phyloP scores from a whole-genome alignment of 2,797 vertebrate species.

The Gallinago nigripennis region DNA sequence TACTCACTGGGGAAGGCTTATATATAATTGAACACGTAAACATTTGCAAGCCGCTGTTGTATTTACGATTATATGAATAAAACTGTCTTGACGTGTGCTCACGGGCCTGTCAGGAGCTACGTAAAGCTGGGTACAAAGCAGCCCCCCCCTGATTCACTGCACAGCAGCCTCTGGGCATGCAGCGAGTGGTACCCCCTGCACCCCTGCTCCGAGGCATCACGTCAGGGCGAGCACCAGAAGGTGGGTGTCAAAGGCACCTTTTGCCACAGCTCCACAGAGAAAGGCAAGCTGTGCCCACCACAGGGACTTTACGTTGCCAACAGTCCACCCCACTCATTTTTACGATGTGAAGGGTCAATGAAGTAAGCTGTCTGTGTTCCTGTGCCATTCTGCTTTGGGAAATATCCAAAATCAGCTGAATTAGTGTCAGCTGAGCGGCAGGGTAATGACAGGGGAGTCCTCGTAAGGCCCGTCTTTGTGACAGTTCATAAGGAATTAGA shows the following conservation, averaged over 20 bases:
- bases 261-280: background rate
- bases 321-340: background rate
- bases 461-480: background rate
- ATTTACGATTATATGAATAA: background rate
- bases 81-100: background rate
- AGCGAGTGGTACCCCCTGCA: background rate
- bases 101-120: background rate
- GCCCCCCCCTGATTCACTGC: background rate
- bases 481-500: background rate
- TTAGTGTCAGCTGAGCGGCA: background rate
- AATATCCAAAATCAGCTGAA: background rate
- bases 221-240: accelerated
- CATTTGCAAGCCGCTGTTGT: constrained; percentile 41
- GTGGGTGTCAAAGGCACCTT: background rate
- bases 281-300: background rate
- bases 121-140: background rate
- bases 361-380: background rate
- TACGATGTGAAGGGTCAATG: background rate
- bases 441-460: background rate
- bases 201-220: accelerated
- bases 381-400: background rate
- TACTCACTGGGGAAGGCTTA: constrained; percentile 26
- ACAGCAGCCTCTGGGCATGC: background rate
- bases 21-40: constrained; percentile 34
- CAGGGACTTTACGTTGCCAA: background rate